Base-by-base conservation (phyloP, 2,797 vertebrate genomes). In the Lemur catta region DNA sequence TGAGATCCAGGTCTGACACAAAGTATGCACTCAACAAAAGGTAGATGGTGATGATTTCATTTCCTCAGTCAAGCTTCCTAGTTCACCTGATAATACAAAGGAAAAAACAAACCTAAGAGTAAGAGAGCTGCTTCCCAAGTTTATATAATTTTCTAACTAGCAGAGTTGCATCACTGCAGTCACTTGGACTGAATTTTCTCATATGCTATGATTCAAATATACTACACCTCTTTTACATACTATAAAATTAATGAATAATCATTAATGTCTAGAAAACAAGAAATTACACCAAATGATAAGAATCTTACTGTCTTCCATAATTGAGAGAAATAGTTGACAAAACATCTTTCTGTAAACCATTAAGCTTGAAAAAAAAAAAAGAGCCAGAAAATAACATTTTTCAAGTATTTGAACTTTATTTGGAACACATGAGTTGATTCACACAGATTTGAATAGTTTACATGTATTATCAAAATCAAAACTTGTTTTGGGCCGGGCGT, bases 401-500 rank as follows among this genome's bases (percentile, higher is more conserved):
- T 79, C 26, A 93, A 95, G 57, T 41, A 78, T 76, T 81, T 89
- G 80, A 95, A 65, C 1, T 57, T 92, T 59, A 61, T 35, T 86
- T 89, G 59, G 15, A 24, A 94, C 30, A 93, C 5, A 84, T 85
- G 75, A 33, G 13, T 50, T 86, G 59, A 69, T 80, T 89, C 20
- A 80, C 35, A 91, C 33, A 89, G 69, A 75, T 76, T 63, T 93
- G n/a, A 91, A 82, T 63, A 82, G 14, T 84, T 96, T 96, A 82
- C 1, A 48, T 0, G 4, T 38, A 59, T 38, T 15, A 17, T 93
- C 33, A 81, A 94, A 95, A 86, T 89, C 76, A 95, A 91, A 86
- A 74, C 30, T 90, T 87, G 35, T 92, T 97, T 94, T 84, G 85
- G 38, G 38, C 38, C 38, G 38, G 38, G 38, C 4, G 38, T 4